phyloP scores from a whole-genome alignment of 1,140 invertebrate genomes.

The Acyrthosiphon pisum region DNA sequence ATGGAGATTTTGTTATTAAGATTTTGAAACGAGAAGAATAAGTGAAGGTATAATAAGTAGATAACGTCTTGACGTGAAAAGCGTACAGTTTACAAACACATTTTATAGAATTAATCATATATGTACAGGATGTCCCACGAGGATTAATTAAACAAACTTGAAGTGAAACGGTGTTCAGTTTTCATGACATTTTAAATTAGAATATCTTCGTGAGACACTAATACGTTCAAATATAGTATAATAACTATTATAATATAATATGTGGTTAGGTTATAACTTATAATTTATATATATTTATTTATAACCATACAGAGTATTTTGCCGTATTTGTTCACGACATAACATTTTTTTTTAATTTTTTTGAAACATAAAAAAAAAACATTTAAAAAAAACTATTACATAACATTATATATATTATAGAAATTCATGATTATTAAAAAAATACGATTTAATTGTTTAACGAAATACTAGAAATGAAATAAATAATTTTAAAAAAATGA shows the following conservation, averaged over 20 bases:
- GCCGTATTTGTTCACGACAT: not conserved
- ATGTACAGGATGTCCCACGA: not conserved
- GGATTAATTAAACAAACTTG: not conserved
- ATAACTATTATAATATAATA: not conserved
- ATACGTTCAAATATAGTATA: not conserved
- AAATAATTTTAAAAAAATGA: too few relatives aligned
- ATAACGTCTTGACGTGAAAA: not conserved
- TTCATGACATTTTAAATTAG: not conserved
- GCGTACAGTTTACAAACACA: not conserved
- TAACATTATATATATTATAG: too few relatives aligned
- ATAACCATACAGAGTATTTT: not conserved
- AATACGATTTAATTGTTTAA: too few relatives aligned
- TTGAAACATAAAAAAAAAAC: not conserved
- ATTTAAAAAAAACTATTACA: too few relatives aligned
- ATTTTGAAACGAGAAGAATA: not conserved
- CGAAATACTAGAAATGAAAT: too few relatives aligned
- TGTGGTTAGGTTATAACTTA: not conserved
- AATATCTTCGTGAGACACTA: not conserved
- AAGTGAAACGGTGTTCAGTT: not conserved
- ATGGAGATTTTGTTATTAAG: not conserved
- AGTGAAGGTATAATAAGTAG: not conserved
- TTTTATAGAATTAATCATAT: not conserved
- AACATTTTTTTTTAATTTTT: not conserved
- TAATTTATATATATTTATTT: too few relatives aligned
- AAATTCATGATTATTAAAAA: too few relatives aligned